A percentile compares a stretch with the other conserved stretches of the same genome.
Evolutionary conservation across 2,113 vertebrate species (phyloP).

Genomic region (Xiphophorus hellerii): DNA sequence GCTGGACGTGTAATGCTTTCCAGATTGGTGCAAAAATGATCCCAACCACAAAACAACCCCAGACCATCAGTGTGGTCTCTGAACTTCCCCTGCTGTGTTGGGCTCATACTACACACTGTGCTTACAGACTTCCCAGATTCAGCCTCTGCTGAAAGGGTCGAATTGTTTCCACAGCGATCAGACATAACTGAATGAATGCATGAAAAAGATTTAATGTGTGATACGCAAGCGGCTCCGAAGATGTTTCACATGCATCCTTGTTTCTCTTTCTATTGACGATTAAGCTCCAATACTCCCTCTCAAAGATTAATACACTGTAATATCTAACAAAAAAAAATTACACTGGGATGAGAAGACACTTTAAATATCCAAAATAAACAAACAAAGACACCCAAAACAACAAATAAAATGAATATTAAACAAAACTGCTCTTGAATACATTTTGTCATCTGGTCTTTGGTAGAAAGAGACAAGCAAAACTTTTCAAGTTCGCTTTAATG

Average conservation of each 20-base stretch:
- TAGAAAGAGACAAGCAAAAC: no score
- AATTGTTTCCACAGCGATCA: slow-evolving; percentile 56
- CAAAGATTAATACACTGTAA: no score
- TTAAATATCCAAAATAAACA: no score
- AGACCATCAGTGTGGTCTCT: slow-evolving; percentile 64
- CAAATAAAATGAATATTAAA: no score
- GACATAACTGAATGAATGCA: slow-evolving; percentile 33
- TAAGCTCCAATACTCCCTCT: no score
- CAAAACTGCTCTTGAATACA: no score
- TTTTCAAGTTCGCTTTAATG: no score
- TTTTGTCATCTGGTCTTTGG: no score
- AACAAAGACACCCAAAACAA: no score
- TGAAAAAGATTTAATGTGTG: slow-evolving; percentile 3
- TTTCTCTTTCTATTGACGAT: no score
- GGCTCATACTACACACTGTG: slow-evolving; percentile 52
- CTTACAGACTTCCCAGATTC: slow-evolving; percentile 48
- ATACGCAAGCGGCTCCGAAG: background rate
- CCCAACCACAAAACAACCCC: slow-evolving; percentile 56
- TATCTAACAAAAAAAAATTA: no score
- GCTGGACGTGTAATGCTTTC: slow-evolving; percentile 72
- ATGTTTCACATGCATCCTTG: background rate
- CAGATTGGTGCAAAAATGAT: slow-evolving; percentile 66
- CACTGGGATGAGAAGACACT: no score
- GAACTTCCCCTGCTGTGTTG: slow-evolving; percentile 67
- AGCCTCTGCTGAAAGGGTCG: slow-evolving; percentile 49